Percentiles rank a stretch among this genome's conserved stretches.
Conservation (phyloP, 1,140 invertebrate species). For the Frieseomelitta varia region DNA sequence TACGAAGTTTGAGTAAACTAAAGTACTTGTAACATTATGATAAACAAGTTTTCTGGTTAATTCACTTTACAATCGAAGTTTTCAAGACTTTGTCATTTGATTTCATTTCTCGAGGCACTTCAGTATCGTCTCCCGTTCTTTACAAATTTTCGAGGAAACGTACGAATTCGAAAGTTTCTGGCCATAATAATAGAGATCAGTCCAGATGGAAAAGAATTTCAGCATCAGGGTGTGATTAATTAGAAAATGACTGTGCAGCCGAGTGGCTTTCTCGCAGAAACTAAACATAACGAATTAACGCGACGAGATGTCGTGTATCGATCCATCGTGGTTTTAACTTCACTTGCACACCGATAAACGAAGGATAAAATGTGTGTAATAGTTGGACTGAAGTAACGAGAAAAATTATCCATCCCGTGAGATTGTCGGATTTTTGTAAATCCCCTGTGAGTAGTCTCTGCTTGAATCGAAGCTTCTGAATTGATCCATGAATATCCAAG, state of each 20-base stretch:
- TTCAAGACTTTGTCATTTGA: too few species aligned
- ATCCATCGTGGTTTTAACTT: conserved; percentile 37
- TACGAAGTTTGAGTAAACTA: too few species aligned
- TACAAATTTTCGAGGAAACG: too few species aligned
- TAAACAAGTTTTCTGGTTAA: too few species aligned
- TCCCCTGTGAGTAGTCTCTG: not conserved
- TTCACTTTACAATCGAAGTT: too few species aligned
- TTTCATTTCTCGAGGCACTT: too few species aligned
- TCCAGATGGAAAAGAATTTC: too few species aligned
- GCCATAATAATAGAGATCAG: not conserved
- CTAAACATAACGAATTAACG: conserved; percentile 30
- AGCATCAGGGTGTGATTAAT: not conserved
- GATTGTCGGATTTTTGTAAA: not conserved
- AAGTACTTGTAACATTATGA: too few species aligned
- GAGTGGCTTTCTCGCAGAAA: not conserved
- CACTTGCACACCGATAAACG: conserved; percentile 3
- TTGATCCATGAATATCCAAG: not conserved
- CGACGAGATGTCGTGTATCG: conserved; percentile 8
- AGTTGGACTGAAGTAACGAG: too few species aligned
- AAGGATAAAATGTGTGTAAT: too few species aligned
- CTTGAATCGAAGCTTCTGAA: not conserved
- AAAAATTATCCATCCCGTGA: too few species aligned
- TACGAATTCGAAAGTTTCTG: not conserved
- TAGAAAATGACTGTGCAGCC: not conserved
- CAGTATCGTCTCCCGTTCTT: too few species aligned